phyloP scores from a whole-genome alignment of 2,797 vertebrate species.

The Crenichthys baileyi region DNA sequence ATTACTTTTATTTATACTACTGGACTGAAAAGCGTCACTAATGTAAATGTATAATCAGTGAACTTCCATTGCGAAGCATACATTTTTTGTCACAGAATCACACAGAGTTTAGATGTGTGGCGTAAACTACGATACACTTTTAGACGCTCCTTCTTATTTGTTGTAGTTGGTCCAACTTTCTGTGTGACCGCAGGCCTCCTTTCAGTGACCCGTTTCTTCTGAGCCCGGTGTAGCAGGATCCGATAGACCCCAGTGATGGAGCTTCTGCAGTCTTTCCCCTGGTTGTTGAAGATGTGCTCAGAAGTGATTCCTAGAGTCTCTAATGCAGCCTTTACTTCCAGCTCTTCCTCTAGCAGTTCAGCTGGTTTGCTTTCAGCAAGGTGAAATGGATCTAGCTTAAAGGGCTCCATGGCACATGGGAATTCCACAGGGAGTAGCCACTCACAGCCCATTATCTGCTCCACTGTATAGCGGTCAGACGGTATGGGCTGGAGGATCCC shows the following conservation, averaged over 20 bases:
- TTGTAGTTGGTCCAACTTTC: conserved; percentile 60
- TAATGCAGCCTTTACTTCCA: conserved; percentile 86
- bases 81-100: conserved; percentile 86
- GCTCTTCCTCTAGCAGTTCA: conserved; percentile 86
- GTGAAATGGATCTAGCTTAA: conserved; percentile 89
- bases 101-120: conserved; percentile 95
- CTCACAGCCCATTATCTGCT: conserved; percentile 90
- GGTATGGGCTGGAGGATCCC: conserved; percentile 89
- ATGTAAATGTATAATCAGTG: conserved; percentile 24
- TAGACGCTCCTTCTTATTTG: conserved; percentile 80
- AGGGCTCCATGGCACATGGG: conserved; percentile 87
- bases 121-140: conserved; percentile 84
- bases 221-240: conserved; percentile 90
- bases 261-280: conserved; percentile 88
- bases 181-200: conserved; percentile 80
- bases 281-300: conserved; percentile 92
- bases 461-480: conserved; percentile 85
- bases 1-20: conserved; percentile 39
- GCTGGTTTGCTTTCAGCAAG: conserved; percentile 78
- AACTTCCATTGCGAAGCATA: conserved; percentile 16
- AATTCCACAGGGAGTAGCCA: conserved; percentile 92
- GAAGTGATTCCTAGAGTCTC: conserved; percentile 89
- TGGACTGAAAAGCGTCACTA: conserved; percentile 52
- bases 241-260: conserved; percentile 93
- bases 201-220: conserved; percentile 87